These are phyloP conservation scores for Columba guinea DNA, from an alignment of 2,797 vertebrate species.

Conservation along the genomic window DNA sequence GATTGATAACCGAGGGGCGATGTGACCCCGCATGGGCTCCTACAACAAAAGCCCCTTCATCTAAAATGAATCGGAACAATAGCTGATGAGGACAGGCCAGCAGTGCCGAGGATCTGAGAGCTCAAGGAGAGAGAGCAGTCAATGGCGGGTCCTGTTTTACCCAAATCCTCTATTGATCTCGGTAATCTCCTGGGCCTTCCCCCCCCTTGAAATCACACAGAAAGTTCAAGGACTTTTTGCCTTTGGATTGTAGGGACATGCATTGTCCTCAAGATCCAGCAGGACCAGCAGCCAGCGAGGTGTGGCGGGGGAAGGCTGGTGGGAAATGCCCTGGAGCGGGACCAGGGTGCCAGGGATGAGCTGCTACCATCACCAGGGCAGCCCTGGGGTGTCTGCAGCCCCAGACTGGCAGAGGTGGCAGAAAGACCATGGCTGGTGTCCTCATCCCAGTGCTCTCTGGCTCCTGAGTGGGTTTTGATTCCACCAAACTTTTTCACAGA, in stretches of 20 bases:
- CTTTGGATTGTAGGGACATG: background rate
- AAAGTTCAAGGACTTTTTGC: constrained; percentile 60
- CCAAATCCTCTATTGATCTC: constrained; percentile 51
- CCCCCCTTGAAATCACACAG: background rate
- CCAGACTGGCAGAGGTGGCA: background rate
- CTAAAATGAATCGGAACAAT: constrained; percentile 63
- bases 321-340: background rate
- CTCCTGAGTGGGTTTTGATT: background rate
- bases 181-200: constrained; percentile 37
- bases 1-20: constrained; percentile 58
- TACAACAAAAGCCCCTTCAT: constrained; percentile 69
- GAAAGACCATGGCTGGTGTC: background rate
- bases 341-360: background rate
- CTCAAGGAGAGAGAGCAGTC: constrained; percentile 32
- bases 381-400: background rate
- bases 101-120: background rate
- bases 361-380: background rate
- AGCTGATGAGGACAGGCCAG: constrained; percentile 31
- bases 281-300: background rate
- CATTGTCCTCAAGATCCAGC: background rate
- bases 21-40: constrained; percentile 48
- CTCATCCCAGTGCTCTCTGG: accelerated
- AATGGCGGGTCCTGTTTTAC: background rate
- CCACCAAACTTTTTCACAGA: background rate
- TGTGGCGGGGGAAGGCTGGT: background rate